Evolutionary conservation across 2,888 invertebrate species (phyloP), one percentile per base, ranked within the genome.

Genomic region (Hemistola chrysoprasaria): DNA sequence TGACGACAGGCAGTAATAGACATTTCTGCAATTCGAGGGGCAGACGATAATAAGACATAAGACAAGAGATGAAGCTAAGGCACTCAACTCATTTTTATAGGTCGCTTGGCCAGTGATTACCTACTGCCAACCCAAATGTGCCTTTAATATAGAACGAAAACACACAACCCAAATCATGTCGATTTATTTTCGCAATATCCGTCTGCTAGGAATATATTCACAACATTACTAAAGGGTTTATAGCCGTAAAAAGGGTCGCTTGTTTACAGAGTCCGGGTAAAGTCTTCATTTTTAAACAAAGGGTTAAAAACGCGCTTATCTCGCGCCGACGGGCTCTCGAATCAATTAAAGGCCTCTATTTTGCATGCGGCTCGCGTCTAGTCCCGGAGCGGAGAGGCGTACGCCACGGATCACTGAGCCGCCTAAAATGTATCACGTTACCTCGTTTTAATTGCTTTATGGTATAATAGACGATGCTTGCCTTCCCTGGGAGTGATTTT

Each of bases 281-380:
- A 63, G 62, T 67, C 69, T 69, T 66, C 53, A 72, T 74, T 73
- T 73, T 73, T 71, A 56, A 70, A 74, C 68, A 4, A 74, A 67
- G 56, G 50, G 60, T 62, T 61, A 58, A 64, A 67, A 67, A 64
- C 52, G 62, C 50, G 56, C 52, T 65, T 65, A 70, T 67, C 66
- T 64, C 59, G 39, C 46, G 53, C 31, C 46, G 40, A 50, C 50
- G 50, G 33, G 48, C 51, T 48, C 55, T 65, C 63, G 62, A 71
- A 72, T 69, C 74, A 74, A 76, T 74, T 74, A 72, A 59, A 67
- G 60, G 51, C 53, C 51, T 38, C 43, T 38, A 38, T 47, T 55
- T 48, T 47, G 37, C 39, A 49, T 53, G 52, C 53, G 40, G 38
- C 39, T 34, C 37, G 40, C 41, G 35, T 30, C 24, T 39, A 6